Evolutionary conservation across 2,113 vertebrate species (phyloP).

Genomic region (Alosa alosa): DNA sequence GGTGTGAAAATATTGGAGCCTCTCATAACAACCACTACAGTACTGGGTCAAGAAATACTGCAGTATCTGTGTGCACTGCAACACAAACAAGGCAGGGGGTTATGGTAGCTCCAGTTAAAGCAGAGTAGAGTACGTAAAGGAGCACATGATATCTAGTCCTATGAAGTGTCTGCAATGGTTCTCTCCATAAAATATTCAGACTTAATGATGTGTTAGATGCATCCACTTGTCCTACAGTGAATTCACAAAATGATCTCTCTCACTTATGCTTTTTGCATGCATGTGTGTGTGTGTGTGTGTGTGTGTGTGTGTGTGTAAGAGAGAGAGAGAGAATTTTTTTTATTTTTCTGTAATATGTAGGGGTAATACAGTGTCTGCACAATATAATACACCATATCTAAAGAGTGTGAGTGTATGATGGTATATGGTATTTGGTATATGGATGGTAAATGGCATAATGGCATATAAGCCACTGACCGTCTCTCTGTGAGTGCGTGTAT

Average conservation of each 20-base stretch:
- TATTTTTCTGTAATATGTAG: no score
- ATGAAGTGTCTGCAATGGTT: background rate
- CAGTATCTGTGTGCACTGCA: background rate
- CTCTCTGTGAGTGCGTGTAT: background rate
- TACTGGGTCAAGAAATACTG: background rate
- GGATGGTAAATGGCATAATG: background rate
- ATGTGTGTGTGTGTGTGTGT: background rate
- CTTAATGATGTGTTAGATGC: background rate
- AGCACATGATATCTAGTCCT: background rate
- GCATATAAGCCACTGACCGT: background rate
- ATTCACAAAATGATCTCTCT: background rate
- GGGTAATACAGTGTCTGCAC: no score
- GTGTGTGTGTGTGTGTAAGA: no score
- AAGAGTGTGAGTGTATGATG: no score
- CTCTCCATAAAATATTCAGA: background rate
- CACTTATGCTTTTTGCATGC: background rate
- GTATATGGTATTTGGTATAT: no score
- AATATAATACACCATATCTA: no score
- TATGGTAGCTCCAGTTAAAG: background rate
- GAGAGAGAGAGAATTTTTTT: no score
- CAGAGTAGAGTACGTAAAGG: background rate
- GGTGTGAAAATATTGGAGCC: background rate
- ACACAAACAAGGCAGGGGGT: constrained; percentile 5
- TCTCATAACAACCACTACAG: background rate
- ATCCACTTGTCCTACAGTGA: background rate